Percentiles rank a stretch among this genome's conserved stretches.
phyloP scores from a whole-genome alignment of 2,888 invertebrate genomes.

The Rhimphoctona megacephalus region DNA sequence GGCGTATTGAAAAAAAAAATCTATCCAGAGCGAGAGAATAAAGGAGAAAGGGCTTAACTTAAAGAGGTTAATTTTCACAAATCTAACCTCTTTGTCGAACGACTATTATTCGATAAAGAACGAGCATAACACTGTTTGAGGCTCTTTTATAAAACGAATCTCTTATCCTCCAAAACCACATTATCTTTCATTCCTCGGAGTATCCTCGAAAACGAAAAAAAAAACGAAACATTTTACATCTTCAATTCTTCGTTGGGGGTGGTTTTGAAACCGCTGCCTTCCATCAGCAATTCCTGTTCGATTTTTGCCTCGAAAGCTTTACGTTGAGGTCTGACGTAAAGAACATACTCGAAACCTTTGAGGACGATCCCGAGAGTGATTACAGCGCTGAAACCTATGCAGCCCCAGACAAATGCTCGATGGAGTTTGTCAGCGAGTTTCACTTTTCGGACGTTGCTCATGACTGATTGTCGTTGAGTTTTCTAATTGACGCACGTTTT shows the following conservation, averaged over 20 bases:
- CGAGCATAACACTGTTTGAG: conserved; percentile 24
- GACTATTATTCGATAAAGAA: conserved; percentile 16
- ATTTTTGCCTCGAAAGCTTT: conserved; percentile 82
- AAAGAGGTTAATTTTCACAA: neutral
- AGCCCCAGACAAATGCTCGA: conserved; percentile 85
- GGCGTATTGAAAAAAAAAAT: neutral
- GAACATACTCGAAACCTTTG: conserved; percentile 85
- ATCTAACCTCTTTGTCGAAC: neutral
- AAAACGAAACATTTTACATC: conserved; percentile 9
- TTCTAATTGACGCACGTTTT: neutral
- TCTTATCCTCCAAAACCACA: neutral
- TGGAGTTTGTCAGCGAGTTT: conserved; percentile 86
- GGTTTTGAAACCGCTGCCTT: conserved; percentile 81
- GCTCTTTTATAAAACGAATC: neutral
- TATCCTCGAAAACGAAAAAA: neutral
- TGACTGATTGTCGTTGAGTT: neutral
- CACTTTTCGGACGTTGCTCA: conserved; percentile 69
- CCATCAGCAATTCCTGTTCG: conserved; percentile 85
- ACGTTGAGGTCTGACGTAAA: conserved; percentile 83
- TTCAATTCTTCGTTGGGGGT: neutral
- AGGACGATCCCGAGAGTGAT: conserved; percentile 82
- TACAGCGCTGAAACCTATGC: conserved; percentile 85
- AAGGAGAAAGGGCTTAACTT: neutral
- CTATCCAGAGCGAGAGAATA: neutral
- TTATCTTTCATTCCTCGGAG: neutral